phyloP scores from a whole-genome alignment of 1,140 invertebrate species.

The Drosophila tani region DNA sequence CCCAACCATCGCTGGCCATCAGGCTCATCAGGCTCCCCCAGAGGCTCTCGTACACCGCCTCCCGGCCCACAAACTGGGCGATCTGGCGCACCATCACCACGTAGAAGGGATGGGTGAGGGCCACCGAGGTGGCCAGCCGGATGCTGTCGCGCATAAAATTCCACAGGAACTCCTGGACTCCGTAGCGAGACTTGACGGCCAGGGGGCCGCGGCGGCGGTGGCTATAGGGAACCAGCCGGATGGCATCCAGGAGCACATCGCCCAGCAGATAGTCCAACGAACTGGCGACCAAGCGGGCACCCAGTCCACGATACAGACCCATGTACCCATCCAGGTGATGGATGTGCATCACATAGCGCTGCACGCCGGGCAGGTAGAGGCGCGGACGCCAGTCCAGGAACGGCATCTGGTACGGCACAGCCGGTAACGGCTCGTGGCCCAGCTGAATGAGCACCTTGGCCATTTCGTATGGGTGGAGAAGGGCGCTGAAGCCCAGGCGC shows the following conservation, averaged over 20 bases:
- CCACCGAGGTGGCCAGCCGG: constrained; percentile 34
- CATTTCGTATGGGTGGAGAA: constrained; percentile 58
- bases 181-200: not conserved
- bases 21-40: constrained; percentile 11
- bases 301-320: constrained; percentile 58
- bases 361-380: constrained; percentile 42
- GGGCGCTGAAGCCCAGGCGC: constrained; percentile 38
- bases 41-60: constrained; percentile 20
- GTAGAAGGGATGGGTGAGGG: constrained; percentile 56
- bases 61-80: constrained; percentile 59
- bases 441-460: constrained; percentile 63
- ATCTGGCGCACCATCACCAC: constrained; percentile 62
- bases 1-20: not conserved
- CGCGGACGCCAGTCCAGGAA: constrained; percentile 20
- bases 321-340: constrained; percentile 31
- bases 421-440: constrained; percentile 54
- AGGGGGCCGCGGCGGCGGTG: no score
- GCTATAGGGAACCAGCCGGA: constrained; percentile 16
- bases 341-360: constrained; percentile 53
- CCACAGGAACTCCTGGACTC: constrained; percentile 4
- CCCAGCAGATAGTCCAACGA: constrained; percentile 12
- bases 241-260: constrained; percentile 23
- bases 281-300: constrained; percentile 28
- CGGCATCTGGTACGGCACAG: constrained; percentile 3
- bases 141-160: constrained; percentile 35